Conservation (phyloP, 2,797 vertebrate species). For the Sebastes vulpes region DNA sequence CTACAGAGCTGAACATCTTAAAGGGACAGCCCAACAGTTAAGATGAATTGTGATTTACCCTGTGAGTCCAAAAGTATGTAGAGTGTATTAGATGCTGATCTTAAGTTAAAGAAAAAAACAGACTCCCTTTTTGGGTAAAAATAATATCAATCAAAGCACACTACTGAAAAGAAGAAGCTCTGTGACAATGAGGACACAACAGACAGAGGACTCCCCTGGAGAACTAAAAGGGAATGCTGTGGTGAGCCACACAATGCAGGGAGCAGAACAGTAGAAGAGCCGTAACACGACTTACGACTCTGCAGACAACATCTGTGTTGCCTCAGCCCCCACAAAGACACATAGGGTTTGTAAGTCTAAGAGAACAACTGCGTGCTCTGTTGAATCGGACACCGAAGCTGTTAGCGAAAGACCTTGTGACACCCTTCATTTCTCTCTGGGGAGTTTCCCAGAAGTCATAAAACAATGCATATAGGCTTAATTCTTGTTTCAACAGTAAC, state of each 20-base stretch:
- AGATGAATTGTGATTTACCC: not conserved
- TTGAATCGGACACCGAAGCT: not conserved
- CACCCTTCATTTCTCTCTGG: not conserved
- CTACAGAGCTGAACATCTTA: constrained; percentile 41
- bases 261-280: constrained; percentile 39
- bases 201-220: constrained; percentile 8
- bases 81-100: not conserved
- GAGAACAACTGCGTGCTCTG: constrained; percentile 19
- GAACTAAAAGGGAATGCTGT: not conserved
- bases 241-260: constrained; percentile 27
- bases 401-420: not conserved
- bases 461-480: not conserved
- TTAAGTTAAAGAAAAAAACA: not conserved
- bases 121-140: not conserved
- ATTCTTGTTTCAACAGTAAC: not conserved
- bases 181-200: constrained; percentile 1
- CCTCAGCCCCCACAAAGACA: constrained; percentile 37
- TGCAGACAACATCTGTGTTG: constrained; percentile 60
- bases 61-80: not conserved
- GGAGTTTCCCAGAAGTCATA: not conserved
- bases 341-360: constrained; percentile 22
- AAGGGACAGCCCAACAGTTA: constrained; percentile 20
- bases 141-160: not conserved
- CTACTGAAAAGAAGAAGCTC: not conserved
- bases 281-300: constrained; percentile 21